A percentile compares a stretch with the other conserved stretches of the same genome.
Conservation (phyloP, 2,888 invertebrate genomes). For the Brenthis ino region DNA sequence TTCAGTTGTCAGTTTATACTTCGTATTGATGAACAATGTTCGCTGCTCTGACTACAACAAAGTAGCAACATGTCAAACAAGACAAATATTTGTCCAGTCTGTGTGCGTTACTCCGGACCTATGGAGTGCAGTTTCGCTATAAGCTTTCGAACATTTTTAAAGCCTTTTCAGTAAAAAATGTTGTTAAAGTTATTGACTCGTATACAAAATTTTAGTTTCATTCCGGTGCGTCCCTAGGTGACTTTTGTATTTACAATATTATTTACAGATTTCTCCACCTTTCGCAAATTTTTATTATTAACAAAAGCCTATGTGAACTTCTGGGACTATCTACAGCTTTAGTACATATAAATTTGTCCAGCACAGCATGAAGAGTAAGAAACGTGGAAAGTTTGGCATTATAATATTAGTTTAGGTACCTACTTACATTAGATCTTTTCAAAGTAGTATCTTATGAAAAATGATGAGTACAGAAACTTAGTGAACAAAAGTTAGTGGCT, state of each 20-base stretch:
- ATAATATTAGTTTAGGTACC: neutral
- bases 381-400: neutral
- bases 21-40: constrained; percentile 18
- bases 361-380: too few relatives aligned
- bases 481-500: constrained; percentile 7
- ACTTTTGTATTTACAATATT: too few relatives aligned
- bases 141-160: constrained; percentile 20
- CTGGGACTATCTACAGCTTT: too few relatives aligned
- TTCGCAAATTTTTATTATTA: too few relatives aligned
- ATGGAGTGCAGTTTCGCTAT: constrained; percentile 15
- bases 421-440: constrained; percentile 1
- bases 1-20: constrained; percentile 15
- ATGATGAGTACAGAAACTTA: constrained; percentile 30
- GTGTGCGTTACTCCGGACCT: constrained; percentile 12
- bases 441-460: constrained; percentile 14
- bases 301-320: too few relatives aligned
- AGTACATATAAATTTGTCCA: too few relatives aligned
- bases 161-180: constrained; percentile 3
- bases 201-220: neutral
- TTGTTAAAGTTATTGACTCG: constrained; percentile 1
- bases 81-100: constrained; percentile 15
- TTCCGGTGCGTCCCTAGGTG: too few relatives aligned
- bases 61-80: constrained; percentile 23
- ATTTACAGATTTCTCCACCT: too few relatives aligned
- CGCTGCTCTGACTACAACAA: constrained; percentile 10